These are phyloP conservation scores for Homarus americanus DNA, from an alignment of 1,140 invertebrate species.

Conservation along the genomic window DNA sequence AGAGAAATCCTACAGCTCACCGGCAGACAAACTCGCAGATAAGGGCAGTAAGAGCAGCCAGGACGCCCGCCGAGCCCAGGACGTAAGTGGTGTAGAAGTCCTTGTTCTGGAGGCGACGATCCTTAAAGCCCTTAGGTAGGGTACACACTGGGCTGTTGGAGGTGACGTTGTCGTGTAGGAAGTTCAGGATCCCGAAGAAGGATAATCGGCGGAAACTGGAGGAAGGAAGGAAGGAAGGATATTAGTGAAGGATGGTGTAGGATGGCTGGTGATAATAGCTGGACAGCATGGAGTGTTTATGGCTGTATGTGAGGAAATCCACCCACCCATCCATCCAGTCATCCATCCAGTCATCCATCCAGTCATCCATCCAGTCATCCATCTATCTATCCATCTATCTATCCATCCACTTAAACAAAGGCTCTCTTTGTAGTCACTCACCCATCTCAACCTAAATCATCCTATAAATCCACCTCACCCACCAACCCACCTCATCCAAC, in stretches of 20 bases:
- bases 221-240: neutral
- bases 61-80: slow-evolving; percentile 81
- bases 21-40: slow-evolving; percentile 81
- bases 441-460: too few species aligned
- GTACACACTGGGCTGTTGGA: slow-evolving; percentile 87
- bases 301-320: too few species aligned
- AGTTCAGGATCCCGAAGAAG: slow-evolving; percentile 68
- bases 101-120: slow-evolving; percentile 85
- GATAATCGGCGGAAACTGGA: slow-evolving; percentile 65
- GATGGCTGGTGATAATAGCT: too few species aligned
- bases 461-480: too few species aligned
- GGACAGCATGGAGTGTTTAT: too few species aligned
- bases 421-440: too few species aligned
- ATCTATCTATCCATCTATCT: too few species aligned
- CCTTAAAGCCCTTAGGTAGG: slow-evolving; percentile 87
- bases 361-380: too few species aligned
- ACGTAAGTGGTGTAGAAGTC: slow-evolving; percentile 86
- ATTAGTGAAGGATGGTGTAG: neutral
- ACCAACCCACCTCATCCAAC: too few species aligned
- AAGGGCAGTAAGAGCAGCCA: slow-evolving; percentile 81
- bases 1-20: slow-evolving; percentile 8
- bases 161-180: slow-evolving; percentile 60
- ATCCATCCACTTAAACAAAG: too few species aligned
- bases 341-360: too few species aligned
- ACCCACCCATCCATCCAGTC: too few species aligned